Base-by-base conservation (phyloP, 2,888 invertebrate genomes). In the Drosophila flavopinicola region DNA sequence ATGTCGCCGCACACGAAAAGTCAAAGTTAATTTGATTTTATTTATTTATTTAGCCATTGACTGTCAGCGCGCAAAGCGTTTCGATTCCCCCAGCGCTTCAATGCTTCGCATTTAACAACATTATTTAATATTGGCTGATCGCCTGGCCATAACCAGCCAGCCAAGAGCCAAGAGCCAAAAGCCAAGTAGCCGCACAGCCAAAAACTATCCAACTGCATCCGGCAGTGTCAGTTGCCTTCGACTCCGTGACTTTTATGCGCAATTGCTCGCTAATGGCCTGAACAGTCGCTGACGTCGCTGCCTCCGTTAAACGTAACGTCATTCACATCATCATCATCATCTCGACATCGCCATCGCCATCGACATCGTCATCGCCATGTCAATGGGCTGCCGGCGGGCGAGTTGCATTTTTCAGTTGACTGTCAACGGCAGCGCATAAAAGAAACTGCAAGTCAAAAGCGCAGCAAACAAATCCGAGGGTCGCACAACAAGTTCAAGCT, bases 101-200 rank as follows among this genome's bases (percentile, higher is more conserved):
- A 79, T 83, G 79, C 74, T 57, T 80, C 71, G 67, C 57, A 51
- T 75, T 82, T 82, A 85, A 82, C 87, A 82, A 82, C 82, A 87
- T 85, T 82, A 85, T 82, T 87, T 82, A 87, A 82, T 87, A 87
- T 87, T 87, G 79, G 51, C 87, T 58, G 79, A 74, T 80, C 67
- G 58, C 47, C 51, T 53, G 48, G 39, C 49, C 57, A 71, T 48
- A 60, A 38, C 45, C 29, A 53, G 42, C 37, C 41, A 32, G n/a
- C 52, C 39, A 35, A 56, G 27, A 13, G n/a, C n/a, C n/a, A n/a
- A n/a, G n/a, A n/a, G n/a, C n/a, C n/a, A n/a, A n/a, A n/a, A 33
- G 13, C 38, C 25, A 25, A 27, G 39, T 24, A 39, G 10, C 33
- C 7, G 6, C 13, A n/a, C 17, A 42, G 24, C 38, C 70, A 56